Percentiles rank a stretch among this genome's conserved stretches.
Evolutionary conservation across 2,113 vertebrate species (phyloP).

Genomic region (Gobius niger): DNA sequence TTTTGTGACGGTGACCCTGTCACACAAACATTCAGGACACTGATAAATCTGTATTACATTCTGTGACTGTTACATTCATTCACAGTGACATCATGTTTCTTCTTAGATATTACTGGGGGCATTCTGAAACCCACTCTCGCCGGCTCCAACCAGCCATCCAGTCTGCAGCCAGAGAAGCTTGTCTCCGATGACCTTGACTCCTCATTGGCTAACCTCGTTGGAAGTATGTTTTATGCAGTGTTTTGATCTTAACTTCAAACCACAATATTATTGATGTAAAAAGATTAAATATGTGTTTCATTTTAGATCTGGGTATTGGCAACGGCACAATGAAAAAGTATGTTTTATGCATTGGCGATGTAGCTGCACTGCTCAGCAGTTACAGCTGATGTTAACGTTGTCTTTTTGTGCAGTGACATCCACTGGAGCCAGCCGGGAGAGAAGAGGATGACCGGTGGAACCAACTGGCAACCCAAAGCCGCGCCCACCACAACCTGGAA

Average conservation of each 20-base stretch:
- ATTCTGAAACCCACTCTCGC: constrained; percentile 95
- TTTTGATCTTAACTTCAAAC: constrained; percentile 10
- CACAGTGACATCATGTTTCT: not conserved
- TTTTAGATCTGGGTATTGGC: constrained; percentile 93
- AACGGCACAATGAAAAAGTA: constrained; percentile 98
- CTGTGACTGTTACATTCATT: too few relatives aligned
- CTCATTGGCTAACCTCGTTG: constrained; percentile 95
- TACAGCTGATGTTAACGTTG: constrained; percentile 42
- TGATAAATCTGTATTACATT: not conserved
- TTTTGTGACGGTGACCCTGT: too few relatives aligned
- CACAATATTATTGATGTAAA: constrained; percentile 1
- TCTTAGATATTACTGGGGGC: constrained; percentile 84
- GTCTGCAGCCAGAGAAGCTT: constrained; percentile 87
- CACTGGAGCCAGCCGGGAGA: constrained; percentile 98
- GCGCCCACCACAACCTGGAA: constrained; percentile 96
- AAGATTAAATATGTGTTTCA: not conserved
- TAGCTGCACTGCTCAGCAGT: not conserved
- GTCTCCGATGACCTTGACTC: constrained; percentile 98
- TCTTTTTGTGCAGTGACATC: constrained; percentile 85
- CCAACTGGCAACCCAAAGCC: constrained; percentile 96
- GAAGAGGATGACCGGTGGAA: constrained; percentile 95
- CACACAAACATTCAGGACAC: not conserved
- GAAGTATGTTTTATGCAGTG: constrained; percentile 84
- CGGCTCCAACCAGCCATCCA: constrained; percentile 85
- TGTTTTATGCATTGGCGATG: constrained; percentile 48